Base-by-base conservation (phyloP, 2,888 invertebrate genomes). In the Mesorhabditis spiculigera region DNA sequence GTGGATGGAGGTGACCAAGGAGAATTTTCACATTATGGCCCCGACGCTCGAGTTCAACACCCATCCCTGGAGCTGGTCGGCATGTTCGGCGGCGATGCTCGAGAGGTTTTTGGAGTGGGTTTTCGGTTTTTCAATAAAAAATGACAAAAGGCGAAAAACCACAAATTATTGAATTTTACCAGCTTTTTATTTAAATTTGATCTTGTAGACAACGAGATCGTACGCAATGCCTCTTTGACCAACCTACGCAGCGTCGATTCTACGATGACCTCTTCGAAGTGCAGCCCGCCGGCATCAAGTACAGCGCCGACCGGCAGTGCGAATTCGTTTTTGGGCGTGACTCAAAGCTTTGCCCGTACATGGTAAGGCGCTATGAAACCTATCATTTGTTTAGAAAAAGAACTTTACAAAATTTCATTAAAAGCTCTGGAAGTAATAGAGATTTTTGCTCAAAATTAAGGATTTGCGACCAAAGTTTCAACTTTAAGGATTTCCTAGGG, bases 11-110 rank as follows among this genome's bases (percentile, higher is more conserved):
- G 72, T 85, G 28, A 81, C 77, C 69, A 68, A 74, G 73, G 72
- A 65, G 66, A 86, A 83, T 50, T 89, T 90, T 78, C 91, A 92
- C 85, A 91, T 94, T 61, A 94, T 94, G 94, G 91, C 92, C 10
- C 90, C 92, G 63, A 91, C 91, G 85, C 88, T 93, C 83, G 92
- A 92, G 84, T 91, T 91, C 82, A 91, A 92, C 84, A 91, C 92
- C 16, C 91, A 91, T 87, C 93, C 93, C 0, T 93, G 93, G 92
- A 90, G 91, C 58, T 94, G 94, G 94, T 93, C 93, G 4, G 89
- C 90, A 71, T 94, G 94, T 87, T 93, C 87, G 68, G 81, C 85
- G 16, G 81, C 79, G n/a, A 83, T 83, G 80, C 78, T 87, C 41
- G 78, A 79, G 71, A 76, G 87, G 71, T 88, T 86, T 74, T 73